Evolutionary conservation across 2,888 invertebrate genomes (phyloP).

Genomic region (Macaria notata): DNA sequence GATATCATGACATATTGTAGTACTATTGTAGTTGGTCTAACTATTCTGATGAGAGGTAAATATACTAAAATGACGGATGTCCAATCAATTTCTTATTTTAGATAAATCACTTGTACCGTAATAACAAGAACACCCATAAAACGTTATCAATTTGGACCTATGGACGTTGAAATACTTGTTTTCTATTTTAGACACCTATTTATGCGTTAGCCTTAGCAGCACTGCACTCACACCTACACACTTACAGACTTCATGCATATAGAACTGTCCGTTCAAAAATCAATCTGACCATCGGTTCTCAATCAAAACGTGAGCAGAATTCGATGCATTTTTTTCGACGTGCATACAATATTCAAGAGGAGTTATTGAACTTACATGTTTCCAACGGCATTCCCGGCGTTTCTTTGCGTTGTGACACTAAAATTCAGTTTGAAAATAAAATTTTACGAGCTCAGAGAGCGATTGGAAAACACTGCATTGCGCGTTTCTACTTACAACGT

Average conservation of each 20-base stretch:
- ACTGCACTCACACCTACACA: too few relatives aligned
- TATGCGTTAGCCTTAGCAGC: too few relatives aligned
- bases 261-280: conserved; percentile 9
- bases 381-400: conserved; percentile 1
- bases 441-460: conserved; percentile 11
- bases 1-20: too few relatives aligned
- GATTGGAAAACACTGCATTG: conserved; percentile 6
- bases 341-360: conserved; percentile 14
- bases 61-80: too few relatives aligned
- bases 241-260: neutral
- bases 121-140: too few relatives aligned
- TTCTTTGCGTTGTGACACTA: conserved; percentile 9
- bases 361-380: conserved; percentile 15
- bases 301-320: conserved; percentile 18
- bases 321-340: conserved; percentile 15
- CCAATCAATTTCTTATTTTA: too few relatives aligned
- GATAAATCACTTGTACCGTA: too few relatives aligned
- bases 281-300: conserved; percentile 18
- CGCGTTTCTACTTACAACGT: neutral
- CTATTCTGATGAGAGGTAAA: too few relatives aligned
- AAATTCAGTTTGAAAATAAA: conserved; percentile 11
- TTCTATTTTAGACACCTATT: too few relatives aligned
- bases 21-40: too few relatives aligned
- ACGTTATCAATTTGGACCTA: too few relatives aligned
- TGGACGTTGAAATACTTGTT: too few relatives aligned